Evolutionary conservation across 1,140 invertebrate species (phyloP).

Genomic region (Zaprionus ghesquierei): DNA sequence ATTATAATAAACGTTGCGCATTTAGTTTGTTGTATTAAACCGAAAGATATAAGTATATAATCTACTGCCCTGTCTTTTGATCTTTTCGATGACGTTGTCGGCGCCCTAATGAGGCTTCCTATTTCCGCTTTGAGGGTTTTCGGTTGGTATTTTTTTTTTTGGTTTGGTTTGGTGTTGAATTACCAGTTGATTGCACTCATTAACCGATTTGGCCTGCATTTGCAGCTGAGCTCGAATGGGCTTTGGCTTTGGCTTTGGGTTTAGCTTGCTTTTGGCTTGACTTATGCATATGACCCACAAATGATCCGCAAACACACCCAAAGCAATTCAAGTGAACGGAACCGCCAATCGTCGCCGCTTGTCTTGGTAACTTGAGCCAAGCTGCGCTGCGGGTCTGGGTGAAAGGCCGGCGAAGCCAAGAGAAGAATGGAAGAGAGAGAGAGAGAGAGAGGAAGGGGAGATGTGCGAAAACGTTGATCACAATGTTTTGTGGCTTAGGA

Average conservation of each 20-base stretch:
- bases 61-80: not conserved
- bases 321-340: slow-evolving; percentile 47
- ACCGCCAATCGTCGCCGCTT: slow-evolving; percentile 21
- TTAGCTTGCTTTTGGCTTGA: slow-evolving; percentile 14
- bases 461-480: slow-evolving; percentile 16
- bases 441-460: not conserved
- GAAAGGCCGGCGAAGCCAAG: slow-evolving; percentile 31
- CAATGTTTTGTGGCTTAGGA: slow-evolving; percentile 6
- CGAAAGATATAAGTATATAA: not conserved
- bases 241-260: not conserved
- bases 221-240: slow-evolving; percentile 36
- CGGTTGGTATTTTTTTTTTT: not conserved
- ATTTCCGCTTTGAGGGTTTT: slow-evolving; percentile 53
- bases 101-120: slow-evolving; percentile 58
- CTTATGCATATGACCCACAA: slow-evolving; percentile 69
- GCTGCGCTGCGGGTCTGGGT: slow-evolving; percentile 32
- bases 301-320: slow-evolving; percentile 55
- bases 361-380: slow-evolving; percentile 53
- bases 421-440: not conserved
- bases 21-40: not conserved
- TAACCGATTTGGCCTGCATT: slow-evolving; percentile 49
- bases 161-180: slow-evolving; percentile 48
- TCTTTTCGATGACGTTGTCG: slow-evolving; percentile 32
- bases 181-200: slow-evolving; percentile 63
- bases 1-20: not conserved